Percentiles rank a stretch among this genome's conserved stretches.
Evolutionary conservation across 1,140 invertebrate genomes (phyloP).

Genomic region (Aricia agestis): DNA sequence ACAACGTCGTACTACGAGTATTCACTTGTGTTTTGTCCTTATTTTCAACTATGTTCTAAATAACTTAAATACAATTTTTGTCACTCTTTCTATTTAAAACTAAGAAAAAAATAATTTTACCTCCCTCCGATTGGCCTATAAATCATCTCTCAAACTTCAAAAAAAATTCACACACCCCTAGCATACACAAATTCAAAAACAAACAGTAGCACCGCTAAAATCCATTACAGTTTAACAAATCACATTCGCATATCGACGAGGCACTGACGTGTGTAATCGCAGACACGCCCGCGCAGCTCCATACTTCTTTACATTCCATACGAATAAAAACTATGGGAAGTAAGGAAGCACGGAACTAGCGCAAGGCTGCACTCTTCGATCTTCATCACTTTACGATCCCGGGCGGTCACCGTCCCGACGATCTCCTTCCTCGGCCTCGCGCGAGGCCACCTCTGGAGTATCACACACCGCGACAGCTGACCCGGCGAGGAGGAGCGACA

Average conservation of each 20-base stretch:
- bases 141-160: neutral
- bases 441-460: constrained; percentile 49
- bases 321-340: constrained; percentile 91
- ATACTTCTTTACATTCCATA: constrained; percentile 99
- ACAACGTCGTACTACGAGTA: neutral
- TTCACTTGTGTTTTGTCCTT: too few species aligned
- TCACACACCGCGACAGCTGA: constrained; percentile 39
- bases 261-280: constrained; percentile 37
- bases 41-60: too few species aligned
- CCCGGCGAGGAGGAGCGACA: constrained; percentile 52
- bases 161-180: neutral
- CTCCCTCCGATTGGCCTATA: neutral
- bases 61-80: neutral
- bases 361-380: constrained; percentile 71
- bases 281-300: constrained; percentile 80
- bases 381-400: constrained; percentile 35
- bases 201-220: constrained; percentile 4
- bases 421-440: constrained; percentile 23
- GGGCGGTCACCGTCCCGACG: constrained; percentile 29
- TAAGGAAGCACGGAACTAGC: constrained; percentile 95
- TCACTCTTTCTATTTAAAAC: neutral
- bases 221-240: constrained; percentile 14
- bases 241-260: constrained; percentile 6
- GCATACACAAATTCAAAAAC: neutral
- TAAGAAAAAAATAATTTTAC: neutral